These are phyloP conservation scores for Allygus modestus DNA, from an alignment of 2,888 invertebrate genomes.

Conservation along the genomic window DNA sequence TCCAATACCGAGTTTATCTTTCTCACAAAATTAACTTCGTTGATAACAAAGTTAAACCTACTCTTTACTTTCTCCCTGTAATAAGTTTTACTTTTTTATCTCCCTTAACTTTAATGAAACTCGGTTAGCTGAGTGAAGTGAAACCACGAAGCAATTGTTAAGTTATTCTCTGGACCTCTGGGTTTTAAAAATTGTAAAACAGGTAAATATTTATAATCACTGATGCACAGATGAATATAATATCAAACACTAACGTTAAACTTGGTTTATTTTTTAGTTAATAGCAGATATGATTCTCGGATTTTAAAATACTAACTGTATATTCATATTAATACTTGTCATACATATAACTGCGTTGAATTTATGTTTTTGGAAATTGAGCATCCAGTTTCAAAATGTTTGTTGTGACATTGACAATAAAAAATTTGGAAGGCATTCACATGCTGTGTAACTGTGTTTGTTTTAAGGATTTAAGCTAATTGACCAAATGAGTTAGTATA, in stretches of 20 bases:
- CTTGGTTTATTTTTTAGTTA: not conserved
- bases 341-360: too few species aligned
- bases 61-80: constrained; percentile 21
- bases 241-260: not conserved
- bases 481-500: too few species aligned
- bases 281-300: not conserved
- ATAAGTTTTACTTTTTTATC: constrained; percentile 4
- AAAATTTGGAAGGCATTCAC: too few species aligned
- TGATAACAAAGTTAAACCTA: constrained; percentile 12
- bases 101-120: not conserved
- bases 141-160: not conserved
- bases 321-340: too few species aligned
- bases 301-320: too few species aligned
- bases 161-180: too few species aligned
- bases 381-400: too few species aligned
- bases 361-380: too few species aligned
- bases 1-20: constrained; percentile 17
- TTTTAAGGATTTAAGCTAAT: too few species aligned
- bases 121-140: not conserved
- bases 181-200: too few species aligned
- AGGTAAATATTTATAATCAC: not conserved
- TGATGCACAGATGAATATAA: not conserved
- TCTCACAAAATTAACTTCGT: constrained; percentile 24
- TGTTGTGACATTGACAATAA: too few species aligned
- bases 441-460: too few species aligned